A percentile compares a stretch with the other conserved stretches of the same genome.
Evolutionary conservation across 2,113 vertebrate species (phyloP).

Genomic region (Tachysurus fulvidraco): DNA sequence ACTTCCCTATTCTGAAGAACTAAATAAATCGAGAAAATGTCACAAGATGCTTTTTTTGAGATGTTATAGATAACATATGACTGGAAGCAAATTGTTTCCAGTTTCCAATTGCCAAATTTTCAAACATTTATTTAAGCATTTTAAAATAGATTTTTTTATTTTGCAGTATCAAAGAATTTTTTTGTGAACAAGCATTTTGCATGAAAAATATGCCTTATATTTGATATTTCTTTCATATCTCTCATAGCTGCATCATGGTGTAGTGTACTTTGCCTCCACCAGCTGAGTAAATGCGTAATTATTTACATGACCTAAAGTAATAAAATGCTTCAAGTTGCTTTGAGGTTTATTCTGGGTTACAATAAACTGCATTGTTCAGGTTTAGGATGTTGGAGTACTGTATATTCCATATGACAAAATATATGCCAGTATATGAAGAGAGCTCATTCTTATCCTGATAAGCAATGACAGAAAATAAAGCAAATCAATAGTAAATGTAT

Average conservation of each 20-base stretch:
- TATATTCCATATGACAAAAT: background rate
- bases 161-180: background rate
- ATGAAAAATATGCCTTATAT: background rate
- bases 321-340: background rate
- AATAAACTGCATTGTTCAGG: background rate
- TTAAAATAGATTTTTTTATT: background rate
- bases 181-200: background rate
- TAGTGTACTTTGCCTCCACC: background rate
- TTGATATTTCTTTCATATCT: background rate
- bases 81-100: too few species aligned
- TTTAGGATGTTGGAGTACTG: background rate
- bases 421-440: background rate
- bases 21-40: background rate
- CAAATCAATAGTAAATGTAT: background rate
- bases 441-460: background rate
- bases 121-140: background rate
- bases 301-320: background rate
- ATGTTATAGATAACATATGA: background rate
- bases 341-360: background rate
- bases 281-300: background rate
- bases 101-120: background rate
- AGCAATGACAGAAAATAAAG: background rate
- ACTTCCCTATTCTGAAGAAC: background rate
- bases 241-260: background rate
- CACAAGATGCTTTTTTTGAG: background rate